Evolutionary conservation across 1,140 invertebrate species (phyloP).

Genomic region (Probaryconus sp.): DNA sequence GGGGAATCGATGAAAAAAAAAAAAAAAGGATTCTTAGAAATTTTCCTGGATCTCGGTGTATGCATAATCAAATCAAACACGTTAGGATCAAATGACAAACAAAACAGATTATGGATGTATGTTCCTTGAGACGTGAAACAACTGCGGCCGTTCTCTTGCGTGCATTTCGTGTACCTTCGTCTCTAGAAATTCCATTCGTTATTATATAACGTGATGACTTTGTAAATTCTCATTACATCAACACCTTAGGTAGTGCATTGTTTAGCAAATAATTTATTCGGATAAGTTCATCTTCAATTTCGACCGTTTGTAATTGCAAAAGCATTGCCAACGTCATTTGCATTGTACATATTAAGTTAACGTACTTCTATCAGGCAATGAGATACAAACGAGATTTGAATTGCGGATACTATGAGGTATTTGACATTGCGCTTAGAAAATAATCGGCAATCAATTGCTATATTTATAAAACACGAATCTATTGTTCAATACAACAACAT

Average conservation of each 20-base stretch:
- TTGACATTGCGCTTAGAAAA: constrained; percentile 29
- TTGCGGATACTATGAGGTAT: constrained; percentile 30
- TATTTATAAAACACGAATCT: constrained; percentile 22
- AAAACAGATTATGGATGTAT: constrained; percentile 1
- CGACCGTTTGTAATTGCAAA: constrained; percentile 30
- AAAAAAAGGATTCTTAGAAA: constrained; percentile 6
- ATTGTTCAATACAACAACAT: constrained; percentile 41
- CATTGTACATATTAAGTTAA: constrained; percentile 50
- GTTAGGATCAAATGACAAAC: not conserved
- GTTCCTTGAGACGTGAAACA: constrained; percentile 36
- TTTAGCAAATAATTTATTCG: constrained; percentile 29
- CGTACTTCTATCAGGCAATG: constrained; percentile 27
- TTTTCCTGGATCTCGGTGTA: constrained; percentile 34
- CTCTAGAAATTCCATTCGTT: too few relatives aligned
- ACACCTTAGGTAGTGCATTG: not conserved
- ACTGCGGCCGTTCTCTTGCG: too few relatives aligned
- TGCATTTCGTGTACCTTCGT: too few relatives aligned
- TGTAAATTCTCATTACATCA: constrained; percentile 11
- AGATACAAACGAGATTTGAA: constrained; percentile 44
- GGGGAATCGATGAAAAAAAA: not conserved
- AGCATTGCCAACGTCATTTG: constrained; percentile 40
- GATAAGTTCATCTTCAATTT: constrained; percentile 13
- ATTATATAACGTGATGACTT: too few relatives aligned
- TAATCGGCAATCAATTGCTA: constrained; percentile 2
- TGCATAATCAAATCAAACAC: constrained; percentile 27